A percentile compares a stretch with the other conserved stretches of the same genome.
Evolutionary conservation across 2,797 vertebrate genomes (phyloP).

Genomic region (Lateolabrax maculatus): DNA sequence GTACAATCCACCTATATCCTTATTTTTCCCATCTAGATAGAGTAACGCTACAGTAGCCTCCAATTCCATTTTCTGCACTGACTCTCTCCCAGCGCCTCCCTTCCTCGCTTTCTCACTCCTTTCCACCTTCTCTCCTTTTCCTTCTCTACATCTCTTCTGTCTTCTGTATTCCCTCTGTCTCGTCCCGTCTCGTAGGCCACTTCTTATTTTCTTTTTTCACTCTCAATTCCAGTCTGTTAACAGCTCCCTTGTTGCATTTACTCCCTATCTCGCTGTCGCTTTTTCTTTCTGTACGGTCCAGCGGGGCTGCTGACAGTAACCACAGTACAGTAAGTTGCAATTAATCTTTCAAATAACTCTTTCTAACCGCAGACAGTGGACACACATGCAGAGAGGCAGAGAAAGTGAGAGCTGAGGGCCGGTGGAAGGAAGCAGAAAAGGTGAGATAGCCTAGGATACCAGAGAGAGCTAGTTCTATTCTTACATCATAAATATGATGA

Average conservation of each 20-base stretch:
- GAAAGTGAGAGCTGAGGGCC: slow-evolving; percentile 1
- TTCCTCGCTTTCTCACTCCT: slow-evolving; percentile 47
- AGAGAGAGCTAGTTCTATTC: slow-evolving; percentile 43
- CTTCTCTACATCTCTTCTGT: slow-evolving; percentile 26
- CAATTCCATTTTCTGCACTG: slow-evolving; percentile 78
- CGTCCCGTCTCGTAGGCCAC: slow-evolving; percentile 23
- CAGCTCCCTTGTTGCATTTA: slow-evolving; percentile 59
- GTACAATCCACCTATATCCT: slow-evolving; percentile 68
- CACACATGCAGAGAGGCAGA: slow-evolving; percentile 18
- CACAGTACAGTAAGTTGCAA: slow-evolving; percentile 73
- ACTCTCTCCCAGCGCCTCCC: slow-evolving; percentile 51
- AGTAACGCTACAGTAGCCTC: slow-evolving; percentile 78
- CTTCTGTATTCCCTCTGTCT: slow-evolving; percentile 48
- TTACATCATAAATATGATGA: slow-evolving; percentile 45
- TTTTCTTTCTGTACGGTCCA: slow-evolving; percentile 49
- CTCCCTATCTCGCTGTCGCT: slow-evolving; percentile 35
- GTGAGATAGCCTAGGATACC: no score
- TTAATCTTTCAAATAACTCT: slow-evolving; percentile 81
- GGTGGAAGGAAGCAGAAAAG: slow-evolving; percentile 48
- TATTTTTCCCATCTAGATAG: slow-evolving; percentile 76
- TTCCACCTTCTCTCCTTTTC: slow-evolving; percentile 34
- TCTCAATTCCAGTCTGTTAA: slow-evolving; percentile 65
- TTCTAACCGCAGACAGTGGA: slow-evolving; percentile 48
- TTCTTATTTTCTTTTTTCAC: slow-evolving; percentile 59
- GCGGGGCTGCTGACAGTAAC: slow-evolving; percentile 70